Evolutionary conservation across 1,140 invertebrate genomes (phyloP).

Genomic region (Orius insidiosus): DNA sequence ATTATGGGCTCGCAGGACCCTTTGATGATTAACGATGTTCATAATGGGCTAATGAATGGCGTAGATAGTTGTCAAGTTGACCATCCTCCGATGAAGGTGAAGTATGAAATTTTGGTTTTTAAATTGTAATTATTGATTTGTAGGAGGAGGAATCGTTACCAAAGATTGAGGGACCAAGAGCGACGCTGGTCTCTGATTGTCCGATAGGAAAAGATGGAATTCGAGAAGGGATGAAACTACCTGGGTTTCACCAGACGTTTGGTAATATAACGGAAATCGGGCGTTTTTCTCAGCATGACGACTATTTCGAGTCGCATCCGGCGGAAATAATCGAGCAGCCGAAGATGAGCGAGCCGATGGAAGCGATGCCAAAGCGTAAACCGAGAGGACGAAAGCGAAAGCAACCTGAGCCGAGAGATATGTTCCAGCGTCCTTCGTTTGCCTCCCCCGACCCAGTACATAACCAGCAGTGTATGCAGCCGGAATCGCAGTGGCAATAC

Average conservation of each 20-base stretch:
- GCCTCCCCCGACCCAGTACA: constrained; percentile 7
- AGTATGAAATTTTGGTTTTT: too few species aligned
- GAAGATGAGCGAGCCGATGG: constrained; percentile 6
- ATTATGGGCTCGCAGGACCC: constrained; percentile 3
- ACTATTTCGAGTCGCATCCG: constrained; percentile 25
- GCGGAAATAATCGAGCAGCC: constrained; percentile 9
- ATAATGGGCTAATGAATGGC: constrained; percentile 5
- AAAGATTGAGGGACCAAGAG: constrained; percentile 4
- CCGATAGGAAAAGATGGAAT: too few species aligned
- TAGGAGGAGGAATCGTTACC: constrained; percentile 14
- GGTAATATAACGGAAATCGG: constrained; percentile 55
- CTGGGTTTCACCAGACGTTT: constrained; percentile 58
- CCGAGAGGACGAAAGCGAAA: constrained; percentile 16
- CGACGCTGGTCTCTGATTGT: neutral
- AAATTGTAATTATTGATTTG: neutral
- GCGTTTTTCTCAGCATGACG: constrained; percentile 39
- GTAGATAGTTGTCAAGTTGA: neutral
- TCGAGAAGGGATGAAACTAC: constrained; percentile 29
- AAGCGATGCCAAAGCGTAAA: constrained; percentile 9
- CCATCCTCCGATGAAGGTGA: too few species aligned
- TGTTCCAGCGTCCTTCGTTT: constrained; percentile 12
- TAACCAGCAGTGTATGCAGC: constrained; percentile 4
- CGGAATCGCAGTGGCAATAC: constrained; percentile 6
- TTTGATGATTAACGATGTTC: constrained; percentile 4
- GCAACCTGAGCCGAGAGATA: constrained; percentile 11